These are phyloP conservation scores for Caenorhabditis sulstoni DNA, from an alignment of 2,888 invertebrate genomes.

Conservation along the genomic window DNA sequence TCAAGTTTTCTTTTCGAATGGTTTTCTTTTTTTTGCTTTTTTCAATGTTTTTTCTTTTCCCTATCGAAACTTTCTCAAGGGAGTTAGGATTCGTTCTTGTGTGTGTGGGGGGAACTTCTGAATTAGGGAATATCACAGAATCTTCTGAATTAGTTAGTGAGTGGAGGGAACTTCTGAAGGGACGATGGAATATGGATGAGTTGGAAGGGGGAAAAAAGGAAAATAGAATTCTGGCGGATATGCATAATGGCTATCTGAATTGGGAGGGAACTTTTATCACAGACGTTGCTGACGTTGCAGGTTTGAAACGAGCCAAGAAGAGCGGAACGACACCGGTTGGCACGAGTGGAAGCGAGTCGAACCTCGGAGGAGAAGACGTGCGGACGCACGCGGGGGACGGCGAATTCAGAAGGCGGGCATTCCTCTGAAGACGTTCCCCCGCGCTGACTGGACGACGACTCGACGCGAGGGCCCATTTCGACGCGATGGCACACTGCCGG, in stretches of 20 bases:
- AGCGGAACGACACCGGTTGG: constrained; percentile 21
- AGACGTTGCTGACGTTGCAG: constrained; percentile 56
- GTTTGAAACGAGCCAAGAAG: constrained; percentile 31
- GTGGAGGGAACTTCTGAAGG: neutral
- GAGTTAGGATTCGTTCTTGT: neutral
- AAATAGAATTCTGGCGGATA: constrained; percentile 10
- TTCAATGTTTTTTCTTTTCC: constrained; percentile 7
- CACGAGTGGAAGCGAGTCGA: constrained; percentile 6
- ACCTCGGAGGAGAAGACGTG: constrained; percentile 4
- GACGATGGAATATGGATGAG: constrained; percentile 3
- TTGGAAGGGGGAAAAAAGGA: neutral
- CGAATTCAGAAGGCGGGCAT: too few species aligned
- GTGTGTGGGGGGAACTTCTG: constrained; percentile 16
- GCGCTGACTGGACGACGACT: too few species aligned
- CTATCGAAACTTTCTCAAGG: neutral
- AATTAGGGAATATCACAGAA: constrained; percentile 5
- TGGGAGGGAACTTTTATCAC: constrained; percentile 37
- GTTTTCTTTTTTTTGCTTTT: too few species aligned
- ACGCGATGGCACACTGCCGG: constrained; percentile 4
- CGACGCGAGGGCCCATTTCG: too few species aligned
- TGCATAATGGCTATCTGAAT: neutral
- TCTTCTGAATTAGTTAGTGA: constrained; percentile 3
- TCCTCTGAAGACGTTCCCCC: too few species aligned
- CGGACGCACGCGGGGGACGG: too few species aligned
- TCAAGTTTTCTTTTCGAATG: neutral